Conservation (phyloP, 2,113 vertebrate species). For the Mirza zaza region DNA sequence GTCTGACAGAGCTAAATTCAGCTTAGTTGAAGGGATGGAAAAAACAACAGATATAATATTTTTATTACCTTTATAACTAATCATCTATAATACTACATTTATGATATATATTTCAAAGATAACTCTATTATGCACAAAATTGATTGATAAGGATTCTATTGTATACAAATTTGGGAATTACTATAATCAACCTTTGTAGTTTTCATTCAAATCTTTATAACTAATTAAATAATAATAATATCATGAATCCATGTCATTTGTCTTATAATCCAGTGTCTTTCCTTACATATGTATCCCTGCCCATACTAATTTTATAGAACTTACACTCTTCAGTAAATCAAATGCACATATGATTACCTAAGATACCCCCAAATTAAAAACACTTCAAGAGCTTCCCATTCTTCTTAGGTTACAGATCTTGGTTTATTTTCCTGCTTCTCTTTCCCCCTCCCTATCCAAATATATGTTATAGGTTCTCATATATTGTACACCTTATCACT, state of each 20-base stretch:
- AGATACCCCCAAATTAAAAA: not conserved
- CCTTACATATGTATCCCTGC: not conserved
- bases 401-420: slow-evolving; percentile 4
- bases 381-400: not conserved
- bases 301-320: not conserved
- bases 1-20: not conserved
- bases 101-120: slow-evolving; percentile 4
- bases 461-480: not conserved
- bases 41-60: not conserved
- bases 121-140: not conserved
- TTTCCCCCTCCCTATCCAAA: not conserved
- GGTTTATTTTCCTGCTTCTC: not conserved
- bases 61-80: slow-evolving; percentile 1
- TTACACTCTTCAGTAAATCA: slow-evolving; percentile 1
- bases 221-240: slow-evolving; percentile 9
- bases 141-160: not conserved
- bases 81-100: not conserved
- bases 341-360: not conserved
- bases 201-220: slow-evolving; percentile 45
- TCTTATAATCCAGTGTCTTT: not conserved
- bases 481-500: not conserved
- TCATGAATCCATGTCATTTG: not conserved
- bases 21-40: not conserved
- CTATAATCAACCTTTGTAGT: not conserved
- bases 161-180: not conserved